Percentiles rank a stretch among this genome's conserved stretches.
phyloP scores from a whole-genome alignment of 2,888 invertebrate species.

The Kuschelorhynchus macadamiae region DNA sequence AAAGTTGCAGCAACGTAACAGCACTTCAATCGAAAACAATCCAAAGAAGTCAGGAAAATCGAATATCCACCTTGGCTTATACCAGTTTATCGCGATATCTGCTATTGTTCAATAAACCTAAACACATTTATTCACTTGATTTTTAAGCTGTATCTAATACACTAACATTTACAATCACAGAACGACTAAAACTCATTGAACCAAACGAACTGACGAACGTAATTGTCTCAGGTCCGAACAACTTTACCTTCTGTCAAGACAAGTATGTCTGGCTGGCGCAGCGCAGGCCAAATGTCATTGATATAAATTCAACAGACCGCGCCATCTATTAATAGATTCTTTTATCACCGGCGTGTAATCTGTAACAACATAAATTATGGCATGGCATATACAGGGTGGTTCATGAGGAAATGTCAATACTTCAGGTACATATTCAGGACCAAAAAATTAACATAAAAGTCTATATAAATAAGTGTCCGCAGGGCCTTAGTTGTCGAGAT shows the following conservation, averaged over 20 bases:
- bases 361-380: too few relatives aligned
- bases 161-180: conserved; percentile 21
- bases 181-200: conserved; percentile 38
- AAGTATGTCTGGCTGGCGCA: conserved; percentile 38
- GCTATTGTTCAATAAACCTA: conserved; percentile 15
- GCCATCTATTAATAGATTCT: conserved; percentile 27
- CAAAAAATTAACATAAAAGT: too few relatives aligned
- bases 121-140: conserved; percentile 24
- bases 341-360: too few relatives aligned
- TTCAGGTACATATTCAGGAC: too few relatives aligned
- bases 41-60: conserved; percentile 34
- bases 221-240: conserved; percentile 15
- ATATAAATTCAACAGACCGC: conserved; percentile 15
- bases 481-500: too few relatives aligned
- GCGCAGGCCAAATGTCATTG: conserved; percentile 43
- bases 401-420: too few relatives aligned
- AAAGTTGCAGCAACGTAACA: conserved; percentile 29
- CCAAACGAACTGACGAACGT: conserved; percentile 41
- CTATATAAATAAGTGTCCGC: too few relatives aligned
- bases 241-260: conserved; percentile 41
- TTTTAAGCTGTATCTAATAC: conserved; percentile 19
- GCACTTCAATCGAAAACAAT: conserved; percentile 23
- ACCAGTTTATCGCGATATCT: conserved; percentile 18
- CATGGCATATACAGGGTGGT: too few relatives aligned
- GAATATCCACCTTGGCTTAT: conserved; percentile 16